Evolutionary conservation across 2,888 invertebrate species (phyloP), one percentile per base, ranked within the genome.

Genomic region (Keiferia lycopersicella): DNA sequence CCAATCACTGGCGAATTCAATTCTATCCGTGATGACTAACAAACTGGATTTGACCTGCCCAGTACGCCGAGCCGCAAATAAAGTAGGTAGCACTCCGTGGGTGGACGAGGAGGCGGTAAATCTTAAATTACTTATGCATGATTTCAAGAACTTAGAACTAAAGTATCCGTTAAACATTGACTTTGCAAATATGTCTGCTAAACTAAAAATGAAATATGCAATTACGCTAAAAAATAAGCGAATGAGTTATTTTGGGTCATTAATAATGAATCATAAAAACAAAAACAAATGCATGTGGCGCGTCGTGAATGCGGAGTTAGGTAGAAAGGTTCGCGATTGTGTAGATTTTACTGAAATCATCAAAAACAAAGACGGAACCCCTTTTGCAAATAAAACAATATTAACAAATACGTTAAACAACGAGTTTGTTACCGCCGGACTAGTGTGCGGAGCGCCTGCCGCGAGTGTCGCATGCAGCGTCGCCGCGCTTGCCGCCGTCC

Each of bases 281-380:
- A 58, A 58, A 20, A 58, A 30, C 18, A 34, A 38, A 38, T n/a
- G 16, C n/a, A 58, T 58, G 58, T 58, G 58, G 58, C 18, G 11
- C 11, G 58, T 58, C 14, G 20, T 58, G n/a, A 58, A 58, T 38
- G 18, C 34, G 10, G 58, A 58, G 34, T n/a, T 58, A 16, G 58
- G 38, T 4, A 30, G 58, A 14, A 58, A 34, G 16, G 16, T 16
- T 7, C 0, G 18, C 0, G 38, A 58, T 12, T 38, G 34, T 8
- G 38, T 38, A 11, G 58, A 58, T 16, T 58, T 38, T 38, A 58
- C 58, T n/a, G 58, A 58, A 20, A 18, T 58, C 10, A 38, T 58
- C 7, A 58, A 38, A 18, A 30, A 58, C n/a, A n/a, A 14, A 30
- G 20, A 58, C 18, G 58, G 58, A 1, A 14, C n/a, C 1, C 58